Percentiles rank a stretch among this genome's conserved stretches.
Evolutionary conservation across 2,797 vertebrate genomes (phyloP).

Genomic region (Amniataba percoides): DNA sequence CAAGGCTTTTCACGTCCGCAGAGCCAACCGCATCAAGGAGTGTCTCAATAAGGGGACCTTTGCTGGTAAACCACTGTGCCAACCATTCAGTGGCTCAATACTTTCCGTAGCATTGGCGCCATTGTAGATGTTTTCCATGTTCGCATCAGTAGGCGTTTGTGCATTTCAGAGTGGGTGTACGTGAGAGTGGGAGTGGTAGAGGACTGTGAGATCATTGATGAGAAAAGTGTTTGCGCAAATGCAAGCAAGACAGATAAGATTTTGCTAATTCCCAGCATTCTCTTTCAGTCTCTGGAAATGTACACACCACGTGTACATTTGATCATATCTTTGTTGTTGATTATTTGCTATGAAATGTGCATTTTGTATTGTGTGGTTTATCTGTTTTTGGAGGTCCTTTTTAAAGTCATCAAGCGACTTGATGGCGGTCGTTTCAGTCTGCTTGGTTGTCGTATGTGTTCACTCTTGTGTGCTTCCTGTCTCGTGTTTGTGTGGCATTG

Average conservation of each 20-base stretch:
- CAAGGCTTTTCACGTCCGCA: constrained; percentile 94
- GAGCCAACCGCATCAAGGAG: constrained; percentile 95
- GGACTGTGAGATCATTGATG: constrained; percentile 2
- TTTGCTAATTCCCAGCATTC: constrained; percentile 41
- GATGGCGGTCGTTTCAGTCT: constrained; percentile 46
- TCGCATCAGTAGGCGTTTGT: constrained; percentile 43
- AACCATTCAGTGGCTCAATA: constrained; percentile 7
- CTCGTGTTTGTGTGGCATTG: constrained; percentile 53
- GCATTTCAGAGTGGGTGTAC: constrained; percentile 22
- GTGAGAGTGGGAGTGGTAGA: not conserved
- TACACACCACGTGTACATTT: constrained; percentile 68
- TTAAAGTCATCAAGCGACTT: constrained; percentile 50
- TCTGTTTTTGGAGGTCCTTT: constrained; percentile 37
- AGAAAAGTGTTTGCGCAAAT: not conserved
- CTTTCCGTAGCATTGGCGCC: constrained; percentile 28
- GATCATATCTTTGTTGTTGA: constrained; percentile 30
- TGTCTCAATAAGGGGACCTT: constrained; percentile 91
- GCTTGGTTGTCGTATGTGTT: constrained; percentile 48
- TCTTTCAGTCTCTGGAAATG: constrained; percentile 64
- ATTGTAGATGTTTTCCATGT: constrained; percentile 42
- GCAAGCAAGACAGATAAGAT: constrained; percentile 16
- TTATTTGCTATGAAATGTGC: constrained; percentile 48
- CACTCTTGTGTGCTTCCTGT: constrained; percentile 41
- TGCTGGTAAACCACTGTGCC: constrained; percentile 83
- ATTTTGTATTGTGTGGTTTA: constrained; percentile 44